Evolutionary conservation across 2,888 invertebrate genomes (phyloP), one percentile per base, ranked within the genome.

Genomic region (Bombylius major): DNA sequence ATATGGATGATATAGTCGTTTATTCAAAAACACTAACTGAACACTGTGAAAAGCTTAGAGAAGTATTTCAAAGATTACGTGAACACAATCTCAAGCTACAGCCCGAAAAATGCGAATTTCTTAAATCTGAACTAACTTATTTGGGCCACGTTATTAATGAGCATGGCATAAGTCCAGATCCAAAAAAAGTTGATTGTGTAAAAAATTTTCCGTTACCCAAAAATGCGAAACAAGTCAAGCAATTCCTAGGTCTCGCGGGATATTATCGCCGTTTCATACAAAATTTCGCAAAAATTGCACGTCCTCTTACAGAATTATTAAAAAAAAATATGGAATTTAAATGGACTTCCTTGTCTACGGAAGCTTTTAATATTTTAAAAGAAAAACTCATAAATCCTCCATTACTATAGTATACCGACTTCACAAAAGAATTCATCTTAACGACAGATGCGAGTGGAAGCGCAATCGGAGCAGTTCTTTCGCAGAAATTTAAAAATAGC

Each of bases 381-480:
- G n/a, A n/a, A n/a, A n/a, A n/a, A n/a, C n/a, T 58, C 4, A 23
- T 51, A 4, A 6, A 64, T 48, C 63, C 63, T 42, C 69, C 68
- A 0, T 59, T 72, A 9, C 50, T 73, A 32, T 62, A 67, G 54
- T 71, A 67, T 49, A 67, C 68, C 5, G 66, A 69, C 54, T 71
- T 70, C 53, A 50, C 57, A 0, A 56, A 65, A 57, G 54, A 60
- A 5, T 68, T 68, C 51, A 53, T 58, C 8, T 11, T 68, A 12
- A 64, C 66, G 1, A 64, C 65, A 1, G 67, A 68, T 48, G 67
- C 67, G 1, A 59, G 60, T n/a, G 53, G 62, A 11, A 57, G n/a
- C 4, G 66, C 64, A 0, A 50, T 65, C 6, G 67, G 64, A 1
- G 58, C 54, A 4, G 61, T 68, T 8, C 47, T 67, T 11, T 60